Conservation (phyloP, 2,888 invertebrate species). For the Drosophila differens region DNA sequence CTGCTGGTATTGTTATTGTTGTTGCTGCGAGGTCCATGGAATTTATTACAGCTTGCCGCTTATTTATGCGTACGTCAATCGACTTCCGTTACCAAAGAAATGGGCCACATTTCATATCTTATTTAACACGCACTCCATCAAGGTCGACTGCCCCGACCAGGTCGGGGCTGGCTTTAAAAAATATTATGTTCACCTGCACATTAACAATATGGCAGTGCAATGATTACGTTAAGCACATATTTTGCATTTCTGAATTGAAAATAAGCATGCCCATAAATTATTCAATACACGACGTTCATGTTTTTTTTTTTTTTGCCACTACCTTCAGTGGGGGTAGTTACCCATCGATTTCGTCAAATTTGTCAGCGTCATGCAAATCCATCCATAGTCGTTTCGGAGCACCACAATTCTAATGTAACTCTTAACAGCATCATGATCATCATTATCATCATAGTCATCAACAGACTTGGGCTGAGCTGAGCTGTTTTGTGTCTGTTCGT, state of each 20-base stretch:
- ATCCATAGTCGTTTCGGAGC: not conserved
- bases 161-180: conserved; percentile 1
- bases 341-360: conserved; percentile 24
- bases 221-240: conserved; percentile 55
- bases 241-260: conserved; percentile 28
- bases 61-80: conserved; percentile 62
- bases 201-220: conserved; percentile 51
- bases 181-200: conserved; percentile 28
- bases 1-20: conserved; percentile 10
- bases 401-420: conserved; percentile 7
- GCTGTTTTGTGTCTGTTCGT: not conserved
- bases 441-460: conserved; percentile 1
- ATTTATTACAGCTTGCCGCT: conserved; percentile 61
- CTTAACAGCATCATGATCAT: conserved; percentile 8
- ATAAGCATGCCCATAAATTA: conserved; percentile 48
- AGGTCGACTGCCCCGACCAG: not conserved
- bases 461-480: not conserved
- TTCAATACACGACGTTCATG: conserved; percentile 36
- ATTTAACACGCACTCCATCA: conserved; percentile 40
- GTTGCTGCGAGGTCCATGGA: conserved; percentile 19
- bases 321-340: not conserved
- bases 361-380: conserved; percentile 52
- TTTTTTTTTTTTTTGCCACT: not conserved
- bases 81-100: conserved; percentile 17
- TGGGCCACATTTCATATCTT: conserved; percentile 30